phyloP scores from a whole-genome alignment of 2,113 vertebrate genomes.

The Pelvicachromis taeniatus region DNA sequence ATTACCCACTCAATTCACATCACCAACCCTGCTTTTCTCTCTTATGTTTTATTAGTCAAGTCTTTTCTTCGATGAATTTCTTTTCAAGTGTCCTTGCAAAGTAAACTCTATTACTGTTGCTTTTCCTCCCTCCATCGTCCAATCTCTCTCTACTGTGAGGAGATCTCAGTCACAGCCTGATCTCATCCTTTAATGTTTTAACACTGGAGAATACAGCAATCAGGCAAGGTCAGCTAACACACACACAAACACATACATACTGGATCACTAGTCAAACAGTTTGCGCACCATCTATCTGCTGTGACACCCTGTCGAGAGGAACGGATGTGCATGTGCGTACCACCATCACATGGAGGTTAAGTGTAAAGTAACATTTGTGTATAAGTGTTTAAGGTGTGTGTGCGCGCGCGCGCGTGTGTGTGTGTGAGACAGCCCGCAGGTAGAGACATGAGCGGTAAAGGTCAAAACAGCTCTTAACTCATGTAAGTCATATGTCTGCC shows the following conservation, averaged over 20 bases:
- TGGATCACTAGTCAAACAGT: conserved; percentile 25
- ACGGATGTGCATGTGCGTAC: neutral
- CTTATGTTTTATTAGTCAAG: neutral
- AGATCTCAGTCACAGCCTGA: conserved; percentile 38
- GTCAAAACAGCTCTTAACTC: conserved; percentile 61
- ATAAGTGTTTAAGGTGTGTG: conserved; percentile 15
- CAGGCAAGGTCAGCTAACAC: conserved; percentile 43
- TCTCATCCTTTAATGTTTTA: conserved; percentile 21
- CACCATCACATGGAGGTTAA: neutral
- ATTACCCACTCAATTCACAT: neutral
- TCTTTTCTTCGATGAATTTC: neutral
- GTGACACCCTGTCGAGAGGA: conserved; percentile 20
- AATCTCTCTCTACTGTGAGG: conserved; percentile 14
- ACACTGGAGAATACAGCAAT: conserved; percentile 28
- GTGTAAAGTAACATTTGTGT: conserved; percentile 19
- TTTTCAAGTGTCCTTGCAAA: neutral
- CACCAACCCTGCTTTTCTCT: neutral
- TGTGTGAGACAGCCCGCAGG: neutral
- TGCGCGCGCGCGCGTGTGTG: neutral
- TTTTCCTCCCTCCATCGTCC: neutral
- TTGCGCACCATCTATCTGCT: conserved; percentile 30
- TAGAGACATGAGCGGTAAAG: conserved; percentile 45
- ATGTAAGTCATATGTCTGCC: conserved; percentile 48
- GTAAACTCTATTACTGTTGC: neutral
- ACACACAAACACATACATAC: conserved; percentile 3